These are phyloP conservation scores for Corydoras sp. DNA, from an alignment of 2,113 vertebrate genomes.

Conservation along the genomic window DNA sequence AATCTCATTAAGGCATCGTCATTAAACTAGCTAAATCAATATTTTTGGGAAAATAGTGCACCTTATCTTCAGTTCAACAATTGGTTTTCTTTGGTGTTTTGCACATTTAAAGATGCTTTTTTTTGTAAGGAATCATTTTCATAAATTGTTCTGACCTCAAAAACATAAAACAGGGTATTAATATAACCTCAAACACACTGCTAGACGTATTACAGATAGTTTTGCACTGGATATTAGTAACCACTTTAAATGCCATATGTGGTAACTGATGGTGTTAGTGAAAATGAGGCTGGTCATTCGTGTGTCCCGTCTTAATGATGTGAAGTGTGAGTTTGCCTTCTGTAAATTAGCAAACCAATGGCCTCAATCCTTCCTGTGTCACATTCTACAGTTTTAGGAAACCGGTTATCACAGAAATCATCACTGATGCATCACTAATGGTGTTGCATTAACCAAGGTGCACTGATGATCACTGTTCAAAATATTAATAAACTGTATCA, in stretches of 20 bases:
- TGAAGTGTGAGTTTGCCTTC: constrained; percentile 38
- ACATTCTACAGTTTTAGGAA: constrained; percentile 11
- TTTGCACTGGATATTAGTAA: constrained; percentile 19
- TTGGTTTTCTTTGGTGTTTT: too few relatives aligned
- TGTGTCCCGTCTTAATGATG: constrained; percentile 23
- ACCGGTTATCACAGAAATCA: too few relatives aligned
- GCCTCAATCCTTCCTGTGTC: constrained; percentile 27
- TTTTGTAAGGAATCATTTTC: too few relatives aligned
- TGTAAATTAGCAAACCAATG: constrained; percentile 19
- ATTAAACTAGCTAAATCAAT: too few relatives aligned
- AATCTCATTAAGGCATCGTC: too few relatives aligned
- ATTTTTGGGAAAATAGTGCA: too few relatives aligned
- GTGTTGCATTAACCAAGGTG: too few relatives aligned
- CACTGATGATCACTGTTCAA: too few relatives aligned
- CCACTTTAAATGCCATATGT: background rate
- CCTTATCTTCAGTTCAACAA: too few relatives aligned
- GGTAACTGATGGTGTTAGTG: constrained; percentile 12
- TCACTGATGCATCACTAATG: too few relatives aligned
- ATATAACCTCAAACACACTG: constrained; percentile 13
- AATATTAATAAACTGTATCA: too few relatives aligned
- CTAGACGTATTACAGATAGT: constrained; percentile 13
- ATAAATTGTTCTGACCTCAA: background rate
- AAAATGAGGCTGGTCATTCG: constrained; percentile 19
- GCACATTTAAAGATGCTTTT: too few relatives aligned
- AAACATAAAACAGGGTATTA: background rate